Evolutionary conservation across 1,140 invertebrate species (phyloP).

Genomic region (Drosophila orosa): DNA sequence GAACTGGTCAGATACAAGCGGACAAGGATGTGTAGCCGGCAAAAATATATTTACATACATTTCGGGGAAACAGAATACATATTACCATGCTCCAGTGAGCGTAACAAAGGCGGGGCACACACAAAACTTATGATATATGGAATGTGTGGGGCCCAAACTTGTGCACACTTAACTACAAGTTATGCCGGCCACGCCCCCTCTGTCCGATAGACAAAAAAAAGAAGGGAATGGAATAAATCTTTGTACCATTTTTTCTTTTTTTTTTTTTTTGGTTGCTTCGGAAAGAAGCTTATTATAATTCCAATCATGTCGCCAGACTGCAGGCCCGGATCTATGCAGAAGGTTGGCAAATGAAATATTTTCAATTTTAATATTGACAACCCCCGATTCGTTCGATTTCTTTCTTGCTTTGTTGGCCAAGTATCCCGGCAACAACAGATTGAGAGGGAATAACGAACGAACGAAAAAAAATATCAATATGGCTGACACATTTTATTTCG

Average conservation of each 20-base stretch:
- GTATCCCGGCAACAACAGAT: conserved; percentile 24
- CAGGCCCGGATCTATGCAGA: conserved; percentile 40
- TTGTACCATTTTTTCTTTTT: conserved; percentile 6
- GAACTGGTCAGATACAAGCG: not conserved
- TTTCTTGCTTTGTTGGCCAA: conserved; percentile 5
- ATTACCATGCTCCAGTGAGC: conserved; percentile 51
- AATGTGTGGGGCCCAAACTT: conserved; percentile 22
- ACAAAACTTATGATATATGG: conserved; percentile 57
- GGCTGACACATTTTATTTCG: conserved; percentile 56
- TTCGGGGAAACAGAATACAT: conserved; percentile 28
- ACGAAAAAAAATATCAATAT: conserved; percentile 39
- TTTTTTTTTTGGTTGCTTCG: not conserved
- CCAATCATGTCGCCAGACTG: conserved; percentile 60
- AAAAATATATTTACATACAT: conserved; percentile 32
- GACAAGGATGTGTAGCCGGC: conserved; percentile 1
- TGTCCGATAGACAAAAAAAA: conserved; percentile 33
- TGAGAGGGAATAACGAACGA: conserved; percentile 20
- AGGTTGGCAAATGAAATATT: conserved; percentile 55
- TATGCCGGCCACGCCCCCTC: conserved; percentile 32
- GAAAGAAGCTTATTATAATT: conserved; percentile 72
- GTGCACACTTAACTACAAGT: conserved; percentile 46
- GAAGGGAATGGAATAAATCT: conserved; percentile 52
- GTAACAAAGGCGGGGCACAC: conserved; percentile 45
- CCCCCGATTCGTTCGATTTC: conserved; percentile 10
- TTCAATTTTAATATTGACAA: conserved; percentile 74